phyloP scores from a whole-genome alignment of 1,140 invertebrate genomes.

The Phortica variegata region DNA sequence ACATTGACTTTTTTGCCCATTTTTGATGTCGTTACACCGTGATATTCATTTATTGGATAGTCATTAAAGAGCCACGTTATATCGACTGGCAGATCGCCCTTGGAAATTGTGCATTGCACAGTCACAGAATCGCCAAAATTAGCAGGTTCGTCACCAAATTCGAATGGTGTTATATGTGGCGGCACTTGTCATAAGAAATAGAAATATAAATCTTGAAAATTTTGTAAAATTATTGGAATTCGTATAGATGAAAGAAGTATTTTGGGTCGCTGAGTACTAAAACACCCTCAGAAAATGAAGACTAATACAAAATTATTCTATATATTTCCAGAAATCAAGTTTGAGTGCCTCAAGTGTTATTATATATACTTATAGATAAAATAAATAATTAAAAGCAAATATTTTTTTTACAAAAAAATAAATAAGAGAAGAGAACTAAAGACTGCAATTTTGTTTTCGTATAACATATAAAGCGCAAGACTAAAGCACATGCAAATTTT shows the following conservation, averaged over 20 bases:
- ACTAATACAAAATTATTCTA: no score
- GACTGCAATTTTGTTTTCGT: no score
- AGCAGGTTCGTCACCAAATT: conserved; percentile 67
- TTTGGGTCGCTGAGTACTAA: no score
- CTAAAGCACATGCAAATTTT: no score
- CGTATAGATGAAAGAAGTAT: no score
- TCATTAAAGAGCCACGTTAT: conserved; percentile 70
- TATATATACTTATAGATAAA: no score
- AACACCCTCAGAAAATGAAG: no score
- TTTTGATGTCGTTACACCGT: conserved; percentile 71
- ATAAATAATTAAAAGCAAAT: conserved; percentile 2
- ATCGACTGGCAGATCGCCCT: conserved; percentile 69
- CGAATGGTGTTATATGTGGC: conserved; percentile 69
- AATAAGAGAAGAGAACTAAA: background rate
- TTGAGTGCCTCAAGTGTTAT: no score
- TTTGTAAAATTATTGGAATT: background rate
- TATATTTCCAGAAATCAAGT: no score
- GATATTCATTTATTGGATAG: conserved; percentile 63
- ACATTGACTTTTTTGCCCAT: conserved; percentile 76
- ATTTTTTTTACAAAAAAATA: no score
- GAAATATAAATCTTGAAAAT: background rate
- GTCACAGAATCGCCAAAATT: conserved; percentile 72
- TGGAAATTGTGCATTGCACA: conserved; percentile 69
- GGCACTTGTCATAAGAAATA: conserved; percentile 61
- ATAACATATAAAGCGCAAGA: no score